These are phyloP conservation scores for Diceros bicornis DNA, from an alignment of 2,797 vertebrate species.

Conservation along the genomic window DNA sequence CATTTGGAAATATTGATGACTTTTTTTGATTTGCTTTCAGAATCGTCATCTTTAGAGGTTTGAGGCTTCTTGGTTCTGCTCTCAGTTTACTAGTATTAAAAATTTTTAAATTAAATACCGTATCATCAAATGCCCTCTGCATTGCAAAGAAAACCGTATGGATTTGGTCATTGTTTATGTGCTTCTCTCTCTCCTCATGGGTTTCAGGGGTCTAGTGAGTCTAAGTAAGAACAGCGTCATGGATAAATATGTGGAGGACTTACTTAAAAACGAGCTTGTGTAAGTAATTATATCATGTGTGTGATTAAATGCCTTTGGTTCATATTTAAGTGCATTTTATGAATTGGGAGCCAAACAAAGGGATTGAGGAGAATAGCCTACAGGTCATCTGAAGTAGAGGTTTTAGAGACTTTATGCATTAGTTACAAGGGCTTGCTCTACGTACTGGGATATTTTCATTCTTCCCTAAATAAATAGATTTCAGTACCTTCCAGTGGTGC, in stretches of 20 bases:
- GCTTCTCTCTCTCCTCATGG: not conserved
- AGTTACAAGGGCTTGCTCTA: not conserved
- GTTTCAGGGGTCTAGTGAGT: not conserved
- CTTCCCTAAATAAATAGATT: not conserved
- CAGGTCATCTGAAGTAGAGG: not conserved
- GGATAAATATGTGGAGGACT: not conserved
- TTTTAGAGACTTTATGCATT: not conserved
- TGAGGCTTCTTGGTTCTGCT: constrained; percentile 38
- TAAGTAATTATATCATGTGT: not conserved
- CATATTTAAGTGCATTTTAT: constrained; percentile 8
- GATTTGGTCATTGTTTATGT: not conserved
- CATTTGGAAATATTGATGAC: not conserved
- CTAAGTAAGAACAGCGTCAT: not conserved
- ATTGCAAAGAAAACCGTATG: not conserved
- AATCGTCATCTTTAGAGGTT: constrained; percentile 21
- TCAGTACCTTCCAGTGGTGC: not conserved
- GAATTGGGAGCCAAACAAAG: not conserved
- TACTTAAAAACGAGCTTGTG: not conserved
- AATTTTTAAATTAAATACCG: not conserved
- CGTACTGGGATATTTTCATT: not conserved
- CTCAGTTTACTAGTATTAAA: constrained; percentile 23
- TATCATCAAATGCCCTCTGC: not conserved
- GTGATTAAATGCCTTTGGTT: not conserved
- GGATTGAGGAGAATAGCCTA: not conserved
- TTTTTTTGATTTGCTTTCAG: not conserved